Evolutionary conservation across 1,140 invertebrate genomes (phyloP).

Genomic region (Psix sp.): DNA sequence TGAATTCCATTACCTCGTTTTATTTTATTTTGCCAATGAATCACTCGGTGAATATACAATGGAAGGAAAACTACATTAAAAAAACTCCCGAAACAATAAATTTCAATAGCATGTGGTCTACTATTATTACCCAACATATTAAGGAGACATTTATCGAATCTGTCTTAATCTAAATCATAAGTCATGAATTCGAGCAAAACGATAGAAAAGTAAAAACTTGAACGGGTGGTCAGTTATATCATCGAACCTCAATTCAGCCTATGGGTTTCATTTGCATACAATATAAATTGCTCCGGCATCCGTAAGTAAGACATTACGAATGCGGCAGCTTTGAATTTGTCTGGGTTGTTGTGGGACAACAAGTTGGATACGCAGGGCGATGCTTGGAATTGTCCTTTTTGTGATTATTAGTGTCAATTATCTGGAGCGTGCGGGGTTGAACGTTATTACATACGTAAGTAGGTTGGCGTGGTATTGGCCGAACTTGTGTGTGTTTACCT

Average conservation of each 20-base stretch:
- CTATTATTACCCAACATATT: no score
- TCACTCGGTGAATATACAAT: no score
- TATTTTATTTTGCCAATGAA: no score
- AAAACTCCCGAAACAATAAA: no score
- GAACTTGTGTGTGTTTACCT: conserved; percentile 57
- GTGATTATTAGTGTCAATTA: conserved; percentile 50
- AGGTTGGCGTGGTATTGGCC: conserved; percentile 47
- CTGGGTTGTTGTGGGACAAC: conserved; percentile 2
- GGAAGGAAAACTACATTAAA: no score
- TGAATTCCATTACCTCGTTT: no score
- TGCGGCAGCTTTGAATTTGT: conserved; percentile 12
- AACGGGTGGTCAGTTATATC: conserved; percentile 33
- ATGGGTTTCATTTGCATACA: conserved; percentile 43
- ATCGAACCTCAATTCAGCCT: conserved; percentile 6
- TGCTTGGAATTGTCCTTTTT: conserved; percentile 37
- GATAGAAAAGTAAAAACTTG: conserved; percentile 2
- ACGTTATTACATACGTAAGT: conserved; percentile 43
- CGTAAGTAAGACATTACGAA: conserved; percentile 39
- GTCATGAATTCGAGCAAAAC: not conserved
- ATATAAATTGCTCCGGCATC: conserved; percentile 34
- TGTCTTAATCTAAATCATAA: no score
- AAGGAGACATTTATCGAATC: no score
- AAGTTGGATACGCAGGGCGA: no score
- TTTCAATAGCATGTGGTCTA: no score
- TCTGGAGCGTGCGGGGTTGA: conserved; percentile 11